Percentiles rank a stretch among this genome's conserved stretches.
Conservation (phyloP, 2,113 vertebrate genomes). For the Heterocephalus glaber region DNA sequence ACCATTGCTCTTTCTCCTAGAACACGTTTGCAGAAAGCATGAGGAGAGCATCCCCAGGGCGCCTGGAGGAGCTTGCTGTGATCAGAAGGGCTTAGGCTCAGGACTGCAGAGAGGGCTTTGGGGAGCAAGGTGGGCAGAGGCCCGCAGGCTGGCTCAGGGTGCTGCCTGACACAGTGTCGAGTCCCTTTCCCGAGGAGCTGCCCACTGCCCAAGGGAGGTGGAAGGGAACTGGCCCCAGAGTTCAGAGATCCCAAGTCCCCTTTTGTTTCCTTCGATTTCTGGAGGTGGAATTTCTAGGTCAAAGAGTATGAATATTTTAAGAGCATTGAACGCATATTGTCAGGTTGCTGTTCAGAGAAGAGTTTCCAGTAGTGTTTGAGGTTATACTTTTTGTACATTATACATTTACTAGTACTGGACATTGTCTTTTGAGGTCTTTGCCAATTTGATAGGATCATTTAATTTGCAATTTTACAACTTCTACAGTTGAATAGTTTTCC, state of each 20-base stretch:
- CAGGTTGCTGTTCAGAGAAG: neutral
- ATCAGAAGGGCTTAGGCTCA: neutral
- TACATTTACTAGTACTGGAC: neutral
- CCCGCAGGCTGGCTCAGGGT: neutral
- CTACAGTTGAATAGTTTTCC: neutral
- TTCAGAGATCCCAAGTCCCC: neutral
- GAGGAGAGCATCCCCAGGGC: neutral
- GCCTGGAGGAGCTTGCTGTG: neutral
- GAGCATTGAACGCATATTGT: neutral
- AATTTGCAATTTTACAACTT: neutral
- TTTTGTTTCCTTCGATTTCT: neutral
- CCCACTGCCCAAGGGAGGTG: neutral
- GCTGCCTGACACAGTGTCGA: too few relatives aligned
- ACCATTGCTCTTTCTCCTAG: neutral
- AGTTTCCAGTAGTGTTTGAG: neutral
- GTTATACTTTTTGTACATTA: neutral
- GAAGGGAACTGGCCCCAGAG: neutral
- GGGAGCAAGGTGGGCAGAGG: neutral
- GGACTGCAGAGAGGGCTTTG: neutral
- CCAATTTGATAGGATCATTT: neutral
- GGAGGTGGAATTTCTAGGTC: neutral
- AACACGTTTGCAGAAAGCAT: neutral
- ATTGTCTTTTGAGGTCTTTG: neutral
- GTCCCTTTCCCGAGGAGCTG: neutral
- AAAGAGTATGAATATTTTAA: neutral